Conservation (phyloP, 2,113 vertebrate genomes). For the Spilogale gracilis region DNA sequence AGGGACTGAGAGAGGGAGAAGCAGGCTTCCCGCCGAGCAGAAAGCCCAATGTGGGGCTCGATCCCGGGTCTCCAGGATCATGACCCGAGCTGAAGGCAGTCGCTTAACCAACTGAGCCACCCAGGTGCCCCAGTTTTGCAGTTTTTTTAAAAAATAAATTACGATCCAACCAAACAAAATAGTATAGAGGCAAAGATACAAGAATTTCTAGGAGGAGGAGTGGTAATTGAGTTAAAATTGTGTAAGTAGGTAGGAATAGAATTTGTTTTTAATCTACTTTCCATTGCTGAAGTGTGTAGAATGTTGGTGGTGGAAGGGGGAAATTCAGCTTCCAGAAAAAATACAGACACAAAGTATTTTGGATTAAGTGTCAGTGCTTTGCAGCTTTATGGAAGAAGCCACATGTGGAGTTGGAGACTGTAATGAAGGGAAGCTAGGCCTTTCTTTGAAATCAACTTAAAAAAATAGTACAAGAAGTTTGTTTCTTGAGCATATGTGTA, state of each 20-base stretch:
- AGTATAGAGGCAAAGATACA: background rate
- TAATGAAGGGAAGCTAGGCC: background rate
- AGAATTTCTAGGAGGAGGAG: background rate
- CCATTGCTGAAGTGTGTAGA: background rate
- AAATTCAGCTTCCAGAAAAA: background rate
- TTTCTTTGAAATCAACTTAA: slow-evolving; percentile 43
- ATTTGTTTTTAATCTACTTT: background rate
- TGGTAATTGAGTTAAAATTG: background rate
- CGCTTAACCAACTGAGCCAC: too few species aligned
- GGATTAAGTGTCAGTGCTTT: background rate
- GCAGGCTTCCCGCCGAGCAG: too few species aligned
- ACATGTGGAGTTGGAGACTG: background rate
- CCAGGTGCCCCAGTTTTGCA: too few species aligned
- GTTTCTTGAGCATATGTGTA: background rate
- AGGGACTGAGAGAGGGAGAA: too few species aligned
- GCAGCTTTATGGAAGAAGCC: background rate
- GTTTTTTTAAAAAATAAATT: background rate
- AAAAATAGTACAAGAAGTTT: background rate
- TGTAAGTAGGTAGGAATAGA: background rate
- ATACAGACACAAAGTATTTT: background rate
- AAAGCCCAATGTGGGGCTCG: too few species aligned
- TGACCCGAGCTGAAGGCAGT: too few species aligned
- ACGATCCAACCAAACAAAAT: background rate
- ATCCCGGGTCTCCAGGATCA: too few species aligned
- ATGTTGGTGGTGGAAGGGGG: background rate